Evolutionary conservation across 2,797 vertebrate species (phyloP).

Genomic region (Anabacerthia variegaticeps): DNA sequence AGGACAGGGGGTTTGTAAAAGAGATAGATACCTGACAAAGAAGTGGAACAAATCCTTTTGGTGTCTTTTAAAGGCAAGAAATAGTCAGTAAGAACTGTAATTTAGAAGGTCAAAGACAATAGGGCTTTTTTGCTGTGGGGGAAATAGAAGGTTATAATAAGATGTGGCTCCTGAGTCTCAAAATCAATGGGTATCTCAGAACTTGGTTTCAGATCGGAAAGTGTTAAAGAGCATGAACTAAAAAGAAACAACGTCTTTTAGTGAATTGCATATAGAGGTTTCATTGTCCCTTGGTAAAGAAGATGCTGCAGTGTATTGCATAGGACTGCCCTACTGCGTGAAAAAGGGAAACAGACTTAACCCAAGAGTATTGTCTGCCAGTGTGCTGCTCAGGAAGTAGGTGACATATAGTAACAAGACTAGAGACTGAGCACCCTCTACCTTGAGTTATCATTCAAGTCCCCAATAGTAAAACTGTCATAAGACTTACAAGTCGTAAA

Average conservation of each 20-base stretch:
- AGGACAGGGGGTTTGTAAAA: neutral
- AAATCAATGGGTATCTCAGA: neutral
- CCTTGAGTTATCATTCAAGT: neutral
- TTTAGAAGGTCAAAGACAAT: neutral
- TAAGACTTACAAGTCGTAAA: neutral
- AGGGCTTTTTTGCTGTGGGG: rapidly evolving
- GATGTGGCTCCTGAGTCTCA: neutral
- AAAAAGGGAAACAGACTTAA: neutral
- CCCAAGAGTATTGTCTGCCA: neutral
- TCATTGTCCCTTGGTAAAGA: neutral
- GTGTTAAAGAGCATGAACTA: neutral
- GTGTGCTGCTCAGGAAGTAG: neutral
- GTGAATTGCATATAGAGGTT: neutral
- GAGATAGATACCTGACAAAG: neutral
- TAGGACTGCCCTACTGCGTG: neutral
- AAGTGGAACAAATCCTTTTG: neutral
- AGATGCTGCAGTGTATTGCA: neutral
- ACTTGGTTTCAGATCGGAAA: neutral
- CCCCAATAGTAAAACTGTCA: neutral
- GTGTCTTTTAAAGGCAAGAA: neutral
- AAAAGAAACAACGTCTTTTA: neutral
- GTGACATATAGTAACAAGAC: neutral
- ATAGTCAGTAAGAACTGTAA: neutral
- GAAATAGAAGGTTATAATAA: neutral
- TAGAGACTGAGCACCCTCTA: neutral